These are phyloP conservation scores for Rutpela maculata DNA, from an alignment of 2,888 invertebrate genomes.

Conservation along the genomic window DNA sequence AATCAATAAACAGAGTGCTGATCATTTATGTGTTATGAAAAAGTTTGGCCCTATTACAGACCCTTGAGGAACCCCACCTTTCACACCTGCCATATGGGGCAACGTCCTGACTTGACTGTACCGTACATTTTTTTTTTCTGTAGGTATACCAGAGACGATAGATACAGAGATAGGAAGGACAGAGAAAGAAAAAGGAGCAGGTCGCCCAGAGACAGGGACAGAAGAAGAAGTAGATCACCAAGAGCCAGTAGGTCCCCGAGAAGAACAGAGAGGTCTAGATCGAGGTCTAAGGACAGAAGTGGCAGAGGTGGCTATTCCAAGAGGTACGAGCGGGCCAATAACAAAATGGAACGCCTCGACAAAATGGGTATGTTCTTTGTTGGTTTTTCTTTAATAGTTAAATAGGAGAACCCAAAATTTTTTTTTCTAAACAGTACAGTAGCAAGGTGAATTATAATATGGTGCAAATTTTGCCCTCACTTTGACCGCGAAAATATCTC, in stretches of 20 bases:
- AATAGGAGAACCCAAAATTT: not conserved
- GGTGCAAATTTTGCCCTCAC: too few species aligned
- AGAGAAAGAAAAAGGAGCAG: constrained; percentile 63
- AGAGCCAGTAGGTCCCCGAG: constrained; percentile 61
- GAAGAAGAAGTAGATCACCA: constrained; percentile 61
- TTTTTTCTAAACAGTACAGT: not conserved
- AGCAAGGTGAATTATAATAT: too few species aligned
- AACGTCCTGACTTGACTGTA: too few species aligned
- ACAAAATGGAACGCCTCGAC: constrained; percentile 73
- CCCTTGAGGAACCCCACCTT: too few species aligned
- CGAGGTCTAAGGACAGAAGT: constrained; percentile 63
- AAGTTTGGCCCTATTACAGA: too few species aligned
- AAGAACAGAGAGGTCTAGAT: constrained; percentile 64
- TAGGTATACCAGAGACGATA: constrained; percentile 57
- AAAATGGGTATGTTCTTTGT: constrained; percentile 70
- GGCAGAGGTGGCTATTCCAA: constrained; percentile 69
- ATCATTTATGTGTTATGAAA: too few species aligned
- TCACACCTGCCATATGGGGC: too few species aligned
- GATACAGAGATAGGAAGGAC: constrained; percentile 60
- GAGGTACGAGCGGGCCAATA: constrained; percentile 73
- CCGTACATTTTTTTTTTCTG: not conserved
- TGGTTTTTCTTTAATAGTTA: not conserved
- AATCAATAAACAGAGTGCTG: too few species aligned
- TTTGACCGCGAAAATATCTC: too few species aligned
- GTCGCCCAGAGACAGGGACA: constrained; percentile 58